phyloP scores from a whole-genome alignment of 2,888 invertebrate species.

The Peribatodes rhomboidaria region DNA sequence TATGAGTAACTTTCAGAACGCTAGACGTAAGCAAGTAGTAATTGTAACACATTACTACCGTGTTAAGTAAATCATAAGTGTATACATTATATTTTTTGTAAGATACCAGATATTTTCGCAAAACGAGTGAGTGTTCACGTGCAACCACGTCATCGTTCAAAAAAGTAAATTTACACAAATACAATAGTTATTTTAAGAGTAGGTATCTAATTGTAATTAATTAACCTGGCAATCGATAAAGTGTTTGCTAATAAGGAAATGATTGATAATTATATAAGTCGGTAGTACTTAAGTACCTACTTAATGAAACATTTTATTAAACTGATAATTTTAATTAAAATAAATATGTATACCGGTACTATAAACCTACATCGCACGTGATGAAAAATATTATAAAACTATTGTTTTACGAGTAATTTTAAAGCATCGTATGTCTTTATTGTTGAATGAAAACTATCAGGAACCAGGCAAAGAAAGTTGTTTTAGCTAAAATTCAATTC shows the following conservation, averaged over 20 bases:
- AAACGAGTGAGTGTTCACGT: neutral
- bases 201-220: conserved; percentile 18
- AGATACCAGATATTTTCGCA: neutral
- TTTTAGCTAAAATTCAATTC: neutral
- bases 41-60: no score
- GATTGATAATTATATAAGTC: conserved; percentile 27
- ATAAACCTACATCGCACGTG: neutral
- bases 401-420: neutral
- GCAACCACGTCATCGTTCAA: neutral
- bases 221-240: conserved; percentile 41
- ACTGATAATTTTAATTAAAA: conserved; percentile 20
- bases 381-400: neutral
- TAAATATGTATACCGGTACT: neutral
- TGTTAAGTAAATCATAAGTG: no score
- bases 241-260: conserved; percentile 43
- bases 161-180: neutral
- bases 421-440: neutral
- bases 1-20: neutral
- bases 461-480: no score
- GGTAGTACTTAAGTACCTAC: no score
- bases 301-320: conserved; percentile 1
- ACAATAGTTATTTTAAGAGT: conserved; percentile 5
- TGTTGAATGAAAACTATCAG: neutral
- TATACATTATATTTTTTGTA: no score
- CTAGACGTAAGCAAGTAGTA: no score